Conservation (phyloP, 2,888 invertebrate species). For the Synergus umbraculus region DNA sequence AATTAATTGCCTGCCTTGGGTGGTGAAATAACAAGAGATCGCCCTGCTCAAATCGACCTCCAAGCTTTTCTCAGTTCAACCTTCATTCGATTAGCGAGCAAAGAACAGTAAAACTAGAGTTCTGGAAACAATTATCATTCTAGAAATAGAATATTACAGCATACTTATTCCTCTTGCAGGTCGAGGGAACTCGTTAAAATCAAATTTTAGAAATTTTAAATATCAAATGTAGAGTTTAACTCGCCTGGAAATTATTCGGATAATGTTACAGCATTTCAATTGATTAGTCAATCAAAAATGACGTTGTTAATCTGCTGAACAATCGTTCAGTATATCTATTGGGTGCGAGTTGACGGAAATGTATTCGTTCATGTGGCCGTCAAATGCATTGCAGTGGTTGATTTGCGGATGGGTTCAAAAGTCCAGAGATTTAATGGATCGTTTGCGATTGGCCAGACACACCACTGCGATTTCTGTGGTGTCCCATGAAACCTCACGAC, state of each 20-base stretch:
- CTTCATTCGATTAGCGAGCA: slow-evolving; percentile 25
- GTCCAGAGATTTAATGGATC: slow-evolving; percentile 36
- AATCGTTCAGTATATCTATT: slow-evolving; percentile 24
- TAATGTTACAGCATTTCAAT: not conserved
- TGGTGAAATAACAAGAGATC: slow-evolving; percentile 34
- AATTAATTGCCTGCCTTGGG: slow-evolving; percentile 32
- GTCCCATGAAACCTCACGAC: slow-evolving; percentile 22
- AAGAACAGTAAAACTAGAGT: too few species aligned
- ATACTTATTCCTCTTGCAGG: too few species aligned
- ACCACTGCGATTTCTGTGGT: slow-evolving; percentile 34
- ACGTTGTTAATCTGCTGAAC: slow-evolving; percentile 14
- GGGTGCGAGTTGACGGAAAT: slow-evolving; percentile 15
- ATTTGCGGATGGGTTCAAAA: slow-evolving; percentile 40
- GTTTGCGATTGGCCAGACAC: slow-evolving; percentile 32
- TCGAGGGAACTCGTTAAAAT: too few species aligned
- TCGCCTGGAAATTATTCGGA: too few species aligned
- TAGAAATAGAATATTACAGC: too few species aligned
- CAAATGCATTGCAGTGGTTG: slow-evolving; percentile 38
- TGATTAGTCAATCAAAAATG: slow-evolving; percentile 15
- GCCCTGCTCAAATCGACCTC: slow-evolving; percentile 3
- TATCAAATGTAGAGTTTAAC: too few species aligned
- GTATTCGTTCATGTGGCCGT: slow-evolving; percentile 24
- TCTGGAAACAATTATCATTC: too few species aligned
- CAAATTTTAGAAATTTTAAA: too few species aligned
- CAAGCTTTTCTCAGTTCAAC: slow-evolving; percentile 1